phyloP scores from a whole-genome alignment of 2,113 vertebrate genomes.

The Alaudala cheleensis region DNA sequence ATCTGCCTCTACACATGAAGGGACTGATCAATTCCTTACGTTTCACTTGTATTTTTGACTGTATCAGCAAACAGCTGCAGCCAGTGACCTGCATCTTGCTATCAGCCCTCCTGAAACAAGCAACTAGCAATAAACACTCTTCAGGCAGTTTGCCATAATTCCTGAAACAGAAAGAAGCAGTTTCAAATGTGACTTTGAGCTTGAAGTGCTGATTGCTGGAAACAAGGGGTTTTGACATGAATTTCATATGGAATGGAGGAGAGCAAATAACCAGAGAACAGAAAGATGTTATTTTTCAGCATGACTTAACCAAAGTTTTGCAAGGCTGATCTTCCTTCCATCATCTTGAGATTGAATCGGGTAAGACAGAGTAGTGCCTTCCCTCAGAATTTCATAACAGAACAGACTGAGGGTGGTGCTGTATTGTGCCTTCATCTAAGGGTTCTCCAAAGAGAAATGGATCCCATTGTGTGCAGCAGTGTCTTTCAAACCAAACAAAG shows the following conservation, averaged over 20 bases:
- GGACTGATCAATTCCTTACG: background rate
- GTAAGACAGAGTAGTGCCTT: background rate
- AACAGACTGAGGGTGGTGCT: background rate
- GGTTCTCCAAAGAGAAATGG: background rate
- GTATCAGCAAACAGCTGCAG: background rate
- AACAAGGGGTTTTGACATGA: background rate
- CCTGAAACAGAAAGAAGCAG: background rate
- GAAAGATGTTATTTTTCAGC: background rate
- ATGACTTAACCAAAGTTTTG: background rate
- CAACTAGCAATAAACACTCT: accelerated
- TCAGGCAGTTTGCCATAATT: background rate
- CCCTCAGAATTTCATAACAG: too few species aligned
- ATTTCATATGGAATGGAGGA: background rate
- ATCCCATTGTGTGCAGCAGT: background rate
- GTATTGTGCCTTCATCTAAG: background rate
- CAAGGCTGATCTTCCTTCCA: background rate
- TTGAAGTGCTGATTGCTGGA: background rate
- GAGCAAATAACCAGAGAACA: background rate
- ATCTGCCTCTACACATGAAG: background rate
- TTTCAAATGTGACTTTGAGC: background rate
- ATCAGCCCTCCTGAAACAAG: background rate
- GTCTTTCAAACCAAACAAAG: background rate
- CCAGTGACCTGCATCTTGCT: background rate
- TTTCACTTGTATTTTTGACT: background rate
- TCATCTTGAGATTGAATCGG: background rate